Percentiles rank a stretch among this genome's conserved stretches.
These are phyloP conservation scores for Odontothrips loti DNA, from an alignment of 2,888 invertebrate species.

Conservation along the genomic window DNA sequence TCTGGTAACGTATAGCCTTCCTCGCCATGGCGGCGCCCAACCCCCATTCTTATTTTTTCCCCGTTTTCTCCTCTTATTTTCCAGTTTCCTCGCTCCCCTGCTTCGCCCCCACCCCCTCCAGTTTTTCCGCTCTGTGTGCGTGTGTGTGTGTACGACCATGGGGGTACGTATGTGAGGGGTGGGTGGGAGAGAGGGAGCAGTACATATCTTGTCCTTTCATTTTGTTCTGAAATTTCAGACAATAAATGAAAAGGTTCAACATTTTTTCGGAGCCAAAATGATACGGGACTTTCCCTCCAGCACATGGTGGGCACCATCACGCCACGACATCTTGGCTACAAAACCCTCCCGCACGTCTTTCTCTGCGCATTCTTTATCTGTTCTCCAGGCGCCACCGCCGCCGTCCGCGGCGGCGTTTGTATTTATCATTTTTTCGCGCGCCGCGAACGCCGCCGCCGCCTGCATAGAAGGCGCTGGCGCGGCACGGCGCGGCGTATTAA, in stretches of 20 bases:
- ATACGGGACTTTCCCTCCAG: no score
- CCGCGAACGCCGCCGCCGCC: background rate
- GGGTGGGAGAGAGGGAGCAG: background rate
- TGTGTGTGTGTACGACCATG: background rate
- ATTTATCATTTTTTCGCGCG: slow-evolving; percentile 6
- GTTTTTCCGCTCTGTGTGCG: background rate
- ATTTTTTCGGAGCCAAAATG: no score
- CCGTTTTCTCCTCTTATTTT: slow-evolving; percentile 12
- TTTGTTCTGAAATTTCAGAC: no score
- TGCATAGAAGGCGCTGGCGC: background rate
- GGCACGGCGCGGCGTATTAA: slow-evolving; percentile 2
- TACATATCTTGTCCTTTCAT: no score
- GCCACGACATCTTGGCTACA: no score
- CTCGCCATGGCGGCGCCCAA: background rate
- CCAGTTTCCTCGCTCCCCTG: background rate
- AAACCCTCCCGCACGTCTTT: no score
- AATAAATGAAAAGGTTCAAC: no score
- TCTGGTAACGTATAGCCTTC: slow-evolving; percentile 23
- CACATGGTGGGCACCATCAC: no score
- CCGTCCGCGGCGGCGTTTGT: no score
- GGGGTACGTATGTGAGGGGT: background rate
- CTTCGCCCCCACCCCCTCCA: background rate
- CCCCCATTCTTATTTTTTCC: slow-evolving; percentile 14
- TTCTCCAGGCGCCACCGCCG: background rate
- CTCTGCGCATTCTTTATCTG: background rate